Conservation (phyloP, 2,113 vertebrate species). For the Rattus rattus region DNA sequence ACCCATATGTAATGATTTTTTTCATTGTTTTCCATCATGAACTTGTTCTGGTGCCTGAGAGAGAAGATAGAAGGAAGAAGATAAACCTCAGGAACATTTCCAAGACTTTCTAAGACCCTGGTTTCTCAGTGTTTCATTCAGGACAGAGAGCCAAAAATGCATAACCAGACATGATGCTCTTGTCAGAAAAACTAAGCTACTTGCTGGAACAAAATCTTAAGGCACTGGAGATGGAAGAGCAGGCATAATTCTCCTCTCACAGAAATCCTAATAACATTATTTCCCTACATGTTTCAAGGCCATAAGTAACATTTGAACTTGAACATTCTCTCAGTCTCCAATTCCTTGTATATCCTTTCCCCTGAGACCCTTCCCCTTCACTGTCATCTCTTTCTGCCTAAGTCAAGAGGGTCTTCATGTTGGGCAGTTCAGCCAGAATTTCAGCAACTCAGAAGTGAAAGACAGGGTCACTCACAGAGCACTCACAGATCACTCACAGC, state of each 20-base stretch:
- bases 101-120: neutral
- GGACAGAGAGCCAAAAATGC: neutral
- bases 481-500: neutral
- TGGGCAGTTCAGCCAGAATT: neutral
- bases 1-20: accelerated
- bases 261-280: neutral
- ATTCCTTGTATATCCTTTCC: neutral
- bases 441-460: neutral
- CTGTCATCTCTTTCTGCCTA: neutral
- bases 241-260: neutral
- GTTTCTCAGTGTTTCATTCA: neutral
- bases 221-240: neutral
- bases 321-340: neutral
- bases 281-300: neutral
- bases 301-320: neutral
- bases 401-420: neutral
- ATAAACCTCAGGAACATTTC: neutral
- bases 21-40: accelerated
- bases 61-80: neutral
- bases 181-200: neutral
- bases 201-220: neutral
- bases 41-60: neutral
- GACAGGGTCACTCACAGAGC: too few species aligned
- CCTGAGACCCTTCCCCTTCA: too few species aligned
- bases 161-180: neutral